Base-by-base conservation (phyloP, 2,797 vertebrate species). In the Gadopsis marmoratus region DNA sequence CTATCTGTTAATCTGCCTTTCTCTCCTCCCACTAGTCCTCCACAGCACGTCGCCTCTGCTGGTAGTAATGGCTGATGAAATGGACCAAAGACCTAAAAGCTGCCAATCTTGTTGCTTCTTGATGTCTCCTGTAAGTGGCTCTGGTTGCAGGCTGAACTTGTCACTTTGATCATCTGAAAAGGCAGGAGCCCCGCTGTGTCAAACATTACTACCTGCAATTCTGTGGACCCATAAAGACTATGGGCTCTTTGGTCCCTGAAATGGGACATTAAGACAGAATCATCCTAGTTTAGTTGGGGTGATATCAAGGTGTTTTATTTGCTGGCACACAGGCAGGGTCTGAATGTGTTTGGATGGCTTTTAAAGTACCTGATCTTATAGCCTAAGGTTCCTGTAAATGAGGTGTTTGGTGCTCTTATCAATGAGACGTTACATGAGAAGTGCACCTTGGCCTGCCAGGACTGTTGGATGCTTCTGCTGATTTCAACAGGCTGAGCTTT, bases 261-360 rank as follows among this genome's bases (percentile, higher is more conserved):
- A 95, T 95, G 94, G 94, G 91, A 95, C 95, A 95, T 96, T 95
- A 94, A 94, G 93, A 94, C 89, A 93, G 95, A 96, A 95, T 95
- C 95, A 95, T 95, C 94, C 94, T 86, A 91, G 93, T 95, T 96
- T 94, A 95, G 94, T 92, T 95, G 93, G 89, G 87, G 85, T 51
- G 84, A 93, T 92, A 92, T 86, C 87, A 88, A 93, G 90, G 88
- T 92, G 90, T 92, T 93, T 91, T 92, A 93, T 92, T 92, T 92
- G 84, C 82, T 63, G 84, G 89, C 69, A 86, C 89, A 83, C 90
- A 83, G 89, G 86, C 85, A 67, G 85, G 73, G 83, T 88, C 86
- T 76, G 91, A 92, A 91, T 93, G 87, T 90, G 88, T 91, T 85
- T 66, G 78, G 84, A 94, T 93, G 91, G 90, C 91, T 93, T 94